phyloP scores from a whole-genome alignment of 1,140 invertebrate species.

The Eurosta solidaginis region DNA sequence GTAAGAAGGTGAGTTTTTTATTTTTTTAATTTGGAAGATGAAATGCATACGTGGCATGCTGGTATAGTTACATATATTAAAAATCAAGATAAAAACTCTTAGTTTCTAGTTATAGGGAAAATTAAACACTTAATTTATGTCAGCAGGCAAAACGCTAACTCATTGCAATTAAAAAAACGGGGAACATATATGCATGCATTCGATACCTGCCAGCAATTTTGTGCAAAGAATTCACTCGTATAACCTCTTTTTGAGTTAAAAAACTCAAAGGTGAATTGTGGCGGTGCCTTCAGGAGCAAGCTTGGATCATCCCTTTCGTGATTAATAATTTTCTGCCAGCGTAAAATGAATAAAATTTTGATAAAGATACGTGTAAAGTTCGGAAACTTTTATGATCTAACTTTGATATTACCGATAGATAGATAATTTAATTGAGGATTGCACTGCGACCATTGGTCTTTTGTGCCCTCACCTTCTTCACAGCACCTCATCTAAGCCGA shows the following conservation, averaged over 20 bases:
- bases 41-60: neutral
- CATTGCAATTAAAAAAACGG: too few relatives aligned
- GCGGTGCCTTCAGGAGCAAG: neutral
- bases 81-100: neutral
- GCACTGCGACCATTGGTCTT: too few relatives aligned
- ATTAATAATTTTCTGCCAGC: slow-evolving; percentile 63
- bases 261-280: neutral
- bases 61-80: neutral
- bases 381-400: too few relatives aligned
- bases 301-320: slow-evolving; percentile 34
- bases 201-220: slow-evolving; percentile 3
- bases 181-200: neutral
- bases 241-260: neutral
- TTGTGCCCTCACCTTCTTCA: too few relatives aligned
- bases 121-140: neutral
- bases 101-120: too few relatives aligned
- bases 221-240: neutral
- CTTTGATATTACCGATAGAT: too few relatives aligned
- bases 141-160: neutral
- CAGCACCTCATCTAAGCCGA: too few relatives aligned
- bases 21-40: neutral
- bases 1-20: slow-evolving; percentile 42
- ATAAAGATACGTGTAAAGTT: too few relatives aligned
- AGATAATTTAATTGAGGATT: too few relatives aligned
- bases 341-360: too few relatives aligned